A percentile compares a stretch with the other conserved stretches of the same genome.
These are phyloP conservation scores for Micromys minutus DNA, from an alignment of 2,113 vertebrate genomes.

Conservation along the genomic window DNA sequence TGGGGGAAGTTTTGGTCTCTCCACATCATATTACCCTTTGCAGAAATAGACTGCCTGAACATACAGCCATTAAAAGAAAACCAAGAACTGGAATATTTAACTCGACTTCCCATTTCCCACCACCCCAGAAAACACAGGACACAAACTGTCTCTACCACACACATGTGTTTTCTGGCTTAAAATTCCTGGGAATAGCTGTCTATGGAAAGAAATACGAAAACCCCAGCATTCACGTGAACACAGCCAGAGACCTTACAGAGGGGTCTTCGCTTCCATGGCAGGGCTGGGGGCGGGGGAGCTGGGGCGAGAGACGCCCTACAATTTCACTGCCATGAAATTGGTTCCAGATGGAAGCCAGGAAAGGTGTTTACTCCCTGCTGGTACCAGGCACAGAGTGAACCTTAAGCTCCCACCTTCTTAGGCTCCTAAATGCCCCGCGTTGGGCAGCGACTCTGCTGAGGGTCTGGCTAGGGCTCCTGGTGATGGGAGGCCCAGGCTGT, in stretches of 20 bases:
- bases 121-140: conserved; percentile 35
- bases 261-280: neutral
- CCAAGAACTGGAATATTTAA: conserved; percentile 13
- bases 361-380: conserved; percentile 57
- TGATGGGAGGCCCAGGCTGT: conserved; percentile 44
- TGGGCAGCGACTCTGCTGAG: neutral
- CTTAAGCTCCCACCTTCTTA: neutral
- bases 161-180: conserved; percentile 68
- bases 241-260: neutral
- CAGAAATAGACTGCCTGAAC: conserved; percentile 4
- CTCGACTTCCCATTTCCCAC: conserved; percentile 28
- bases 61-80: neutral
- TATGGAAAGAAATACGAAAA: conserved; percentile 33
- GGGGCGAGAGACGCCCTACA: neutral
- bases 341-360: conserved; percentile 39
- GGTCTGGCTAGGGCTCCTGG: conserved; percentile 12
- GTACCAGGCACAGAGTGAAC: conserved; percentile 11
- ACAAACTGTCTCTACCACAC: neutral
- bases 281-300: neutral
- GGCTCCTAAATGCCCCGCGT: neutral
- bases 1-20: neutral
- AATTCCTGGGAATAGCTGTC: conserved; percentile 5
- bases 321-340: conserved; percentile 51
- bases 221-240: neutral
- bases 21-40: neutral